Percentiles rank a stretch among this genome's conserved stretches.
Evolutionary conservation across 2,797 vertebrate species (phyloP).

Genomic region (Carapus acus): DNA sequence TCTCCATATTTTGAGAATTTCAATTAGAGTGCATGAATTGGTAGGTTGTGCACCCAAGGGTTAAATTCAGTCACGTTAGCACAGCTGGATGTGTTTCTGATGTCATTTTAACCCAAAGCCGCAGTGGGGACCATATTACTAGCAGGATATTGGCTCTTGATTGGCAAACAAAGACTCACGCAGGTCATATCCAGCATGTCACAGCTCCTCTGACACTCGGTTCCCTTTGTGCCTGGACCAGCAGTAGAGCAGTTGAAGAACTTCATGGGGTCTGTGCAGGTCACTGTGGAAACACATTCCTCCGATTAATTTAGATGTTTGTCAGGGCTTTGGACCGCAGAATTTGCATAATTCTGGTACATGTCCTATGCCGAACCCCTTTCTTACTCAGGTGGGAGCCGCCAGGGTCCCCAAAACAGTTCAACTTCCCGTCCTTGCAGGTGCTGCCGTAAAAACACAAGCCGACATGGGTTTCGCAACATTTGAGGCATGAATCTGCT

Average conservation of each 20-base stretch:
- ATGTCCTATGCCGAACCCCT: no score
- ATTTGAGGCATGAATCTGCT: no score
- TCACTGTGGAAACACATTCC: slow-evolving; percentile 37
- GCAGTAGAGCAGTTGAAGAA: slow-evolving; percentile 74
- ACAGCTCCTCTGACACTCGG: slow-evolving; percentile 83
- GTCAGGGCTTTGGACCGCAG: no score
- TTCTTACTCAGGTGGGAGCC: slow-evolving; percentile 49
- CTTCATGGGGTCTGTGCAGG: slow-evolving; percentile 74
- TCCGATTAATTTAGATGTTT: background rate
- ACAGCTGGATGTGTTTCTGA: no score
- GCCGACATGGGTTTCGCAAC: no score
- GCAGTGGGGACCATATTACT: no score
- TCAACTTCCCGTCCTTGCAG: slow-evolving; percentile 74
- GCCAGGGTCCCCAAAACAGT: slow-evolving; percentile 70
- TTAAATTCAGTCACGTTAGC: no score
- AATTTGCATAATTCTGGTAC: background rate
- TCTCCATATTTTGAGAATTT: no score
- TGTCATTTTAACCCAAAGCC: no score
- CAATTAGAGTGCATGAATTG: no score
- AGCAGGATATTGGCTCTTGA: background rate
- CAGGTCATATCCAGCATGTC: slow-evolving; percentile 77
- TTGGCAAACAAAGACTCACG: slow-evolving; percentile 71
- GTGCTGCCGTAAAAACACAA: slow-evolving; percentile 63
- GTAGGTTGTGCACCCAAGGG: no score
- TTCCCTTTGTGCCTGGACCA: slow-evolving; percentile 58